A percentile compares a stretch with the other conserved stretches of the same genome.
Evolutionary conservation across 92 coral and sea anemone genomes (phyloP).

Genomic region (Blastomussa wellsi): DNA sequence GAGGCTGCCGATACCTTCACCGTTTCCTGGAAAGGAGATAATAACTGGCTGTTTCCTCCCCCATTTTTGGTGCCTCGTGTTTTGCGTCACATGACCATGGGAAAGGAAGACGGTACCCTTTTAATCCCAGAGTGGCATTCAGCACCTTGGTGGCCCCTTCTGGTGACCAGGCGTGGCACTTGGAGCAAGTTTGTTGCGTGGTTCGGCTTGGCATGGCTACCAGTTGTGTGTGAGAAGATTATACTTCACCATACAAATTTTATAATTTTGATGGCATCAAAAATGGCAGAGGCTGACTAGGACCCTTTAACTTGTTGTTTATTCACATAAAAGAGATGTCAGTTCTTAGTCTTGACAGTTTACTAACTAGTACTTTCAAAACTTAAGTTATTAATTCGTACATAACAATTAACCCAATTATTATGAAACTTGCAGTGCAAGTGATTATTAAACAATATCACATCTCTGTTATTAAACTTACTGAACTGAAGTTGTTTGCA

Average conservation of each 20-base stretch:
- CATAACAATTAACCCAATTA: too few relatives aligned
- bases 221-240: too few relatives aligned
- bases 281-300: too few relatives aligned
- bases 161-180: slow-evolving; percentile 34
- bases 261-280: too few relatives aligned
- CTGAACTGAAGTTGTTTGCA: slow-evolving; percentile 45
- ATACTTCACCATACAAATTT: too few relatives aligned
- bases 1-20: slow-evolving; percentile 67
- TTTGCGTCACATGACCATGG: slow-evolving; percentile 59
- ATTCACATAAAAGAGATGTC: too few relatives aligned
- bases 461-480: not conserved
- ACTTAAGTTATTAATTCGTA: too few relatives aligned
- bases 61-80: slow-evolving; percentile 57
- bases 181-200: slow-evolving; percentile 54
- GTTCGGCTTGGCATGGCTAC: too few relatives aligned
- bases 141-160: slow-evolving; percentile 82
- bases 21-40: slow-evolving; percentile 60
- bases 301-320: too few relatives aligned
- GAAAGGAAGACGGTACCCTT: slow-evolving; percentile 64
- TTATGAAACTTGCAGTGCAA: not conserved
- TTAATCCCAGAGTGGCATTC: slow-evolving; percentile 71
- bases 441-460: not conserved
- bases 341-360: too few relatives aligned
- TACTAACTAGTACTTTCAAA: too few relatives aligned
- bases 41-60: slow-evolving; percentile 74